Evolutionary conservation across 35 echinoderm and acorn worm species (phyloP).

Genomic region (Strongylocentrotus purpuratus): DNA sequence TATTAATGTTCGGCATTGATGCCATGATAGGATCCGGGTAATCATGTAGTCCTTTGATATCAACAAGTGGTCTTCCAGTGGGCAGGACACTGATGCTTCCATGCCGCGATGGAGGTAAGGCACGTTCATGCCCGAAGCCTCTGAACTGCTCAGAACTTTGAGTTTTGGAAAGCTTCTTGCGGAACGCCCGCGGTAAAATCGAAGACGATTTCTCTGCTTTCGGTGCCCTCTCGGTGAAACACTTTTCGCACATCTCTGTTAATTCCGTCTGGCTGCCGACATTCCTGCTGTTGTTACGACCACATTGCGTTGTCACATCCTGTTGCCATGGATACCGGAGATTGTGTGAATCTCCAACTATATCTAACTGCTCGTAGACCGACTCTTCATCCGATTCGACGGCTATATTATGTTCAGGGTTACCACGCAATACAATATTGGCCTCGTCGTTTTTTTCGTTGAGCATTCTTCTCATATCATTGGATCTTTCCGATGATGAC

Average conservation of each 20-base stretch:
- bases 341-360: slow-evolving; percentile 54
- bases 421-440: neutral
- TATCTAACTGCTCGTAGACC: slow-evolving; percentile 53
- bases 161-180: neutral
- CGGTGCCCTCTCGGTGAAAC: slow-evolving; percentile 15
- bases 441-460: neutral
- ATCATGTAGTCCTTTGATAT: neutral
- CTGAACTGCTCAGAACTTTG: slow-evolving; percentile 30
- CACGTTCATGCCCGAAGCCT: slow-evolving; percentile 35
- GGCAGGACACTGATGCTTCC: neutral
- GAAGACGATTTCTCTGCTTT: slow-evolving; percentile 5
- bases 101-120: neutral
- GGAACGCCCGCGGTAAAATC: neutral
- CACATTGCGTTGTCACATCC: slow-evolving; percentile 63
- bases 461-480: neutral
- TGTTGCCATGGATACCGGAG: slow-evolving; percentile 67
- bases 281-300: neutral
- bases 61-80: slow-evolving; percentile 47
- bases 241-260: slow-evolving; percentile 20
- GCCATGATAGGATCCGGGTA: neutral
- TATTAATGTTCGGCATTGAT: slow-evolving; percentile 23
- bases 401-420: neutral
- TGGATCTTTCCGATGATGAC: neutral
- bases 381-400: slow-evolving; percentile 50
- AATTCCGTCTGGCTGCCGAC: slow-evolving; percentile 53